These are phyloP conservation scores for Apostichopus japonicus DNA, from an alignment of 35 echinoderm and acorn worm species.

Conservation along the genomic window DNA sequence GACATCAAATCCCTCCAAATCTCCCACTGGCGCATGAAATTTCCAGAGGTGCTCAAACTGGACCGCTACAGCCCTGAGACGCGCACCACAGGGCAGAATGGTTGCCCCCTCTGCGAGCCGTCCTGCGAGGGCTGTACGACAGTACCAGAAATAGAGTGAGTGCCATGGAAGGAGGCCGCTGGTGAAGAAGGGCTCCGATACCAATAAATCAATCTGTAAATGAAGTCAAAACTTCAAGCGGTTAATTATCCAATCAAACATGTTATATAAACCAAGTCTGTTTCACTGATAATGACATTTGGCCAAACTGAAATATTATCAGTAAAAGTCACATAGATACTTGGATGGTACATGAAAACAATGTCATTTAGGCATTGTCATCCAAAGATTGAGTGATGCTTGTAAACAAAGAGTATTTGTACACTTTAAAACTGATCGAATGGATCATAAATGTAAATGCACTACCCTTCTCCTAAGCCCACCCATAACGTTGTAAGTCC, in stretches of 20 bases:
- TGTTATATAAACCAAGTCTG: neutral
- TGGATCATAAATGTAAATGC: no score
- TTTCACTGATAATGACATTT: neutral
- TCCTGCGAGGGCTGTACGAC: conserved; percentile 38
- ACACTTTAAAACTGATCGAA: no score
- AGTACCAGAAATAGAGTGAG: conserved; percentile 94
- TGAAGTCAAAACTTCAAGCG: neutral
- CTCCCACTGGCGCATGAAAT: conserved; percentile 86
- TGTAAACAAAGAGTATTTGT: no score
- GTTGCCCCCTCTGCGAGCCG: conserved; percentile 52
- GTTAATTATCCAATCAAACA: neutral
- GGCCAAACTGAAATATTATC: no score
- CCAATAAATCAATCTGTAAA: conserved; percentile 77
- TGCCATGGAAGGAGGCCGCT: conserved; percentile 90
- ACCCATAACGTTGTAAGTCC: no score
- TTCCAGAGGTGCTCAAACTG: conserved; percentile 99
- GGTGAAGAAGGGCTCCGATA: conserved; percentile 90
- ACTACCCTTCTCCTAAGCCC: no score
- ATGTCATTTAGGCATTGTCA: no score
- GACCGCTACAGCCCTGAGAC: conserved; percentile 77
- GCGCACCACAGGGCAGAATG: conserved; percentile 75
- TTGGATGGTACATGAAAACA: no score
- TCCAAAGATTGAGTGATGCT: no score
- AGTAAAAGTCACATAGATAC: no score
- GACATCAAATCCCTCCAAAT: conserved; percentile 85